These are phyloP conservation scores for Anolis carolinensis DNA, from an alignment of 2,113 vertebrate species.

Conservation along the genomic window DNA sequence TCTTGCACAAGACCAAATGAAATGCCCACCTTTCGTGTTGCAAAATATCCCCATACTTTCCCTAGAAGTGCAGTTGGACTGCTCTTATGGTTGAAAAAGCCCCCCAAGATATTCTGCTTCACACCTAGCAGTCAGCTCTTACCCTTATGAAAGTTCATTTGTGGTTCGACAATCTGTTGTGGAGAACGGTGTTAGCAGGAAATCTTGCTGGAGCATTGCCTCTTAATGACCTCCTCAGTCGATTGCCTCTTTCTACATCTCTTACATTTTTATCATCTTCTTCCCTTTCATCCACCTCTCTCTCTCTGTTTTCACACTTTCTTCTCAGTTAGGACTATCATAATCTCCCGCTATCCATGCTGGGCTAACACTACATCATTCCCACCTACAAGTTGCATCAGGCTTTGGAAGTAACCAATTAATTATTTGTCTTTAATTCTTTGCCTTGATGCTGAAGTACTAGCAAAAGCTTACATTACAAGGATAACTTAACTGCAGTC, in stretches of 20 bases:
- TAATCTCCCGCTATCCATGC: constrained; percentile 32
- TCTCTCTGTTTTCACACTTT: constrained; percentile 70
- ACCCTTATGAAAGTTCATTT: constrained; percentile 64
- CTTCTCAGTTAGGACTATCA: constrained; percentile 69
- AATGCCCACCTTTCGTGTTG: too few species aligned
- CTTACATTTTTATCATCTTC: constrained; percentile 39
- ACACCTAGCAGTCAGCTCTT: constrained; percentile 68
- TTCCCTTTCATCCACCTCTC: constrained; percentile 35
- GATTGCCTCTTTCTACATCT: constrained; percentile 65
- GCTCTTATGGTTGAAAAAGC: constrained; percentile 70
- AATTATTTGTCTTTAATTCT: too few species aligned
- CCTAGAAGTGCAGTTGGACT: constrained; percentile 60
- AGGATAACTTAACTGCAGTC: too few species aligned
- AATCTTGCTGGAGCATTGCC: constrained; percentile 59
- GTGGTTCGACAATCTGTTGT: constrained; percentile 71
- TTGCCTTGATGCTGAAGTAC: too few species aligned
- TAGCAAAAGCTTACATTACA: too few species aligned
- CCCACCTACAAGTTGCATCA: neutral
- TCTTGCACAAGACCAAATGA: too few species aligned
- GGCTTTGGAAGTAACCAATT: neutral
- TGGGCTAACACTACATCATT: constrained; percentile 38
- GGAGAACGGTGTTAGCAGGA: constrained; percentile 68
- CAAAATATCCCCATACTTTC: neutral
- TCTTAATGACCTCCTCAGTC: constrained; percentile 48
- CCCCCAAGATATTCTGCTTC: constrained; percentile 68